phyloP scores from a whole-genome alignment of 2,113 vertebrate species.

The Pavo muticus region DNA sequence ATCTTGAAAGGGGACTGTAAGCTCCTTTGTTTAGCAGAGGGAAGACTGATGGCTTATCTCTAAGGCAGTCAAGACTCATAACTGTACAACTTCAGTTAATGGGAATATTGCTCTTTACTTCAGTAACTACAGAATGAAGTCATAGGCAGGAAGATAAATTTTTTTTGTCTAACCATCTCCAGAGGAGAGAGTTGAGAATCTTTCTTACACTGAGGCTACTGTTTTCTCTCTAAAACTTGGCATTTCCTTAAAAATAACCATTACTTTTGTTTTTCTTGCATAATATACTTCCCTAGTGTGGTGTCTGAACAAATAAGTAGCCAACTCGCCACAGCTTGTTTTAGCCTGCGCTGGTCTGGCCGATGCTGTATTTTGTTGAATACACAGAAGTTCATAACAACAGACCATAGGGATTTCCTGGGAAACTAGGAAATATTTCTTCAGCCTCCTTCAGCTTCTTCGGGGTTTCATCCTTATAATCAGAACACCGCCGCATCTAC shows the following conservation, averaged over 20 bases:
- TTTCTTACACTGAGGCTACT: neutral
- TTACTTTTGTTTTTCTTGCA: neutral
- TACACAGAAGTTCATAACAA: neutral
- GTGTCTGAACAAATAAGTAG: neutral
- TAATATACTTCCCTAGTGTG: neutral
- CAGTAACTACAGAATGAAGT: neutral
- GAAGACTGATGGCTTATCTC: slow-evolving; percentile 24
- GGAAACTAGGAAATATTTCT: slow-evolving; percentile 35
- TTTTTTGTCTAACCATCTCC: neutral
- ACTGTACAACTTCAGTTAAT: slow-evolving; percentile 18
- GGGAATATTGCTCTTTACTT: slow-evolving; percentile 29
- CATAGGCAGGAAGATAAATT: neutral
- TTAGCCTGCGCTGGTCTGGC: neutral
- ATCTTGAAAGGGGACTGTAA: neutral
- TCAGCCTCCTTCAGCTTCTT: slow-evolving; percentile 29
- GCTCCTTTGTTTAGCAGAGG: neutral
- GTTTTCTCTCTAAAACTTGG: neutral
- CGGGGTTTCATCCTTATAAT: neutral
- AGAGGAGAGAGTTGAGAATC: neutral
- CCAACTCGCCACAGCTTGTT: neutral
- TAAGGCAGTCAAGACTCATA: neutral
- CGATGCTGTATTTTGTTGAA: neutral
- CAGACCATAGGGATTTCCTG: slow-evolving; percentile 1
- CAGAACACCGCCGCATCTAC: neutral
- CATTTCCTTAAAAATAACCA: neutral